Conservation (phyloP, 2,113 vertebrate genomes). For the Pelecanoides urinatrix region DNA sequence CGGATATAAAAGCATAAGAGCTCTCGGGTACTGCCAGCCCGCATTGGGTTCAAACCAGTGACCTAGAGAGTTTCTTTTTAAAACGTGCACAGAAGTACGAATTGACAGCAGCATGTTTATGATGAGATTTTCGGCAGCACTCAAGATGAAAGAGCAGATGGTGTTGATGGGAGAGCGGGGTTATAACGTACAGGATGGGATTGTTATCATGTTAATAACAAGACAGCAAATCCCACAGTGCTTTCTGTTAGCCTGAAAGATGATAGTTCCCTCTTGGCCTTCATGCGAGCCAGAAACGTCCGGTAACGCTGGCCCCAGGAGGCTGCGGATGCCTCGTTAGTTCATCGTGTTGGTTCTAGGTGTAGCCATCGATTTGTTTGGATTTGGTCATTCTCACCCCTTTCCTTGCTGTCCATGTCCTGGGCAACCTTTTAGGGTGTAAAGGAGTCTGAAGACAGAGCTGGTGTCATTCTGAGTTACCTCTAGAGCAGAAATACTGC, state of each 20-base stretch:
- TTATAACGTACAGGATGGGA: constrained; percentile 27
- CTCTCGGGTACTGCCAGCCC: neutral
- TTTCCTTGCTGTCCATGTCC: neutral
- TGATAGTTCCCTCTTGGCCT: neutral
- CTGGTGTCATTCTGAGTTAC: neutral
- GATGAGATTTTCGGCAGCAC: neutral
- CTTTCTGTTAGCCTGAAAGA: neutral
- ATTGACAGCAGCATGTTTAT: neutral
- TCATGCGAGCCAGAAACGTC: neutral
- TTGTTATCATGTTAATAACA: constrained; percentile 33
- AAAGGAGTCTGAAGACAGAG: neutral
- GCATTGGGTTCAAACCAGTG: neutral
- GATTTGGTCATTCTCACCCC: neutral
- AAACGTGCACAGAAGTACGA: neutral
- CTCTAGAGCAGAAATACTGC: neutral
- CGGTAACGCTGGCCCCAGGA: neutral
- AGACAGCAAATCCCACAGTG: constrained; percentile 30
- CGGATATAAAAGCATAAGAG: neutral
- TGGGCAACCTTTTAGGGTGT: neutral
- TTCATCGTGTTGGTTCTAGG: neutral
- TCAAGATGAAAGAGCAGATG: constrained; percentile 57
- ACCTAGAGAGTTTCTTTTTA: neutral
- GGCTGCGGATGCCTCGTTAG: neutral
- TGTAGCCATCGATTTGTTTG: neutral
- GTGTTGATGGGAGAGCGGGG: constrained; percentile 20